Base-by-base conservation (phyloP, 2,797 vertebrate genomes). In the Philypnodon macrostomus region DNA sequence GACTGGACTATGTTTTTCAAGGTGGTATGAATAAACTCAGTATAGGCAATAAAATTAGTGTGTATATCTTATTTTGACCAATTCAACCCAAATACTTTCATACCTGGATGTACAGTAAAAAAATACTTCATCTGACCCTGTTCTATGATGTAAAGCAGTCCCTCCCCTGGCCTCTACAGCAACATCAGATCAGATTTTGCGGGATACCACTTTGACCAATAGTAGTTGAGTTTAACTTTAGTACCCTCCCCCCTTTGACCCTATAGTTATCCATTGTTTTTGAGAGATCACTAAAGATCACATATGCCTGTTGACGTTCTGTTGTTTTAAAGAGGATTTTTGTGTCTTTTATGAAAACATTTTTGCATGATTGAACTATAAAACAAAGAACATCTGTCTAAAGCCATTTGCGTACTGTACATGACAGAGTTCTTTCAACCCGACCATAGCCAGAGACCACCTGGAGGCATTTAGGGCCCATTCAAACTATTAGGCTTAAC, bases 391-490 rank as follows among this genome's bases (percentile, higher is more conserved):
- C 69, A 75, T 75, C 58, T 80, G 72, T 70, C 58, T 58, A 46
- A 70, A 77, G 65, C 13, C 38, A 57, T 52, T 68, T 76, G 53
- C 53, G 10, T 50, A 57, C 63, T 68, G 41, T 61, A 49, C 67
- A 73, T 75, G 79, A 77, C 55, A 62, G 53, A 49, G 72, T 65
- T 62, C 31, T 52, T 60, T 75, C 51, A 47, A 58, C 31, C 54
- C 16, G 41, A 61, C 75, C 53, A 15, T 53, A 60, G 57, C 67
- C 58, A 47, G 44, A 47, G 57, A 74, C 63, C 83, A 86, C 85
- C 75, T 86, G 85, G 81, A 79, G 74, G 32, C 76, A 75, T 80
- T 86, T 87, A 85, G 57, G 68, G 53, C 48, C 54, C 54, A 75
- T 79, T 85, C 63, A 68, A 47, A 70, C 64, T 63, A 79, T 79